Percentiles rank a stretch among this genome's conserved stretches.
These are phyloP conservation scores for Delphinapterus leucas DNA, from an alignment of 2,113 vertebrate species.

Conservation along the genomic window DNA sequence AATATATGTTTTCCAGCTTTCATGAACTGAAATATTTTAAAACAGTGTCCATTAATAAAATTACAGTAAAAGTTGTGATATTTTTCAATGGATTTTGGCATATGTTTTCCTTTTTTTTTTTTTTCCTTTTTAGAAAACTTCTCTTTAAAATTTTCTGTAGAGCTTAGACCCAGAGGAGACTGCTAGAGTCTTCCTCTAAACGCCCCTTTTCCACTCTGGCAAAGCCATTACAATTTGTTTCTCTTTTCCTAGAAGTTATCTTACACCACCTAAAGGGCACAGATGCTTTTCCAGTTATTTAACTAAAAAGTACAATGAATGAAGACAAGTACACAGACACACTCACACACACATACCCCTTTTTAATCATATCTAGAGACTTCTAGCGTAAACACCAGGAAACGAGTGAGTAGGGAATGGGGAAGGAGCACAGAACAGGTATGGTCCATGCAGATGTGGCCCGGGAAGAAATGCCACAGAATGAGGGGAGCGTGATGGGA, in stretches of 20 bases:
- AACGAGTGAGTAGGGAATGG: neutral
- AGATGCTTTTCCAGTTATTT: constrained; percentile 26
- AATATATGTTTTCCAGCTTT: neutral
- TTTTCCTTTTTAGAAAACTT: neutral
- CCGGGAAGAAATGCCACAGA: neutral
- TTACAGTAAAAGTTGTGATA: neutral
- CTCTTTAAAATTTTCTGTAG: neutral
- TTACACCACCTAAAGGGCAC: neutral
- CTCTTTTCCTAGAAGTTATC: neutral
- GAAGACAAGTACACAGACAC: neutral
- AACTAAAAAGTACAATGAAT: neutral
- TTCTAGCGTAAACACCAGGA: neutral
- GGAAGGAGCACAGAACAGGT: neutral
- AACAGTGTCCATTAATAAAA: constrained; percentile 6
- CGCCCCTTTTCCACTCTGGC: neutral
- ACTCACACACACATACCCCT: neutral
- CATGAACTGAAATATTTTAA: neutral
- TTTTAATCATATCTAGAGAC: neutral
- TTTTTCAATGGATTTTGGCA: neutral
- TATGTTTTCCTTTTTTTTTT: neutral
- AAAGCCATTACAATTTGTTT: neutral
- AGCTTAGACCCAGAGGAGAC: neutral
- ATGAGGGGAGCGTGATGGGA: neutral
- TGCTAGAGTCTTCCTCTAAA: neutral
- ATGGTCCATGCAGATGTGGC: neutral